Percentiles rank a stretch among this genome's conserved stretches.
Conservation (phyloP, 2,113 vertebrate genomes). For the Ellobius talpinus region DNA sequence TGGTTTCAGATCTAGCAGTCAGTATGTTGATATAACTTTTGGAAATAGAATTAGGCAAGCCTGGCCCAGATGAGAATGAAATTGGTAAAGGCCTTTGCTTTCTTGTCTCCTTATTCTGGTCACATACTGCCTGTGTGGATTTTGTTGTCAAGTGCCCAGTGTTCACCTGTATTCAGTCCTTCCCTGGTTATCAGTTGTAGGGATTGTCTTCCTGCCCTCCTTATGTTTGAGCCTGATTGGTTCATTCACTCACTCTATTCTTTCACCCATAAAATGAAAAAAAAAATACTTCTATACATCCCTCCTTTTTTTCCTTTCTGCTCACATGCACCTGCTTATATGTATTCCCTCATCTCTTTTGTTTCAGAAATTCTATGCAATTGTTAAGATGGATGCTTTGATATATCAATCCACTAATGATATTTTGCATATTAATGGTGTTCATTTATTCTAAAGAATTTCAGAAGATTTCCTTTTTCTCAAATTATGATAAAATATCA, state of each 20-base stretch:
- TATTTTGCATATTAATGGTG: neutral
- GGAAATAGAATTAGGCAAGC: neutral
- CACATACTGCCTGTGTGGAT: neutral
- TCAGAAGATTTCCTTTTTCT: neutral
- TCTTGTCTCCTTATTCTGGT: neutral
- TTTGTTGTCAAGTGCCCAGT: neutral
- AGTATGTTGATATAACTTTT: constrained; percentile 12
- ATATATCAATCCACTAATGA: neutral
- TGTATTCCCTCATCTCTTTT: neutral
- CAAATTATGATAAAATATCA: neutral
- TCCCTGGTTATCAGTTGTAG: neutral
- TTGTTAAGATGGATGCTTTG: neutral
- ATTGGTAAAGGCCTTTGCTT: neutral
- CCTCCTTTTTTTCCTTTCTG: neutral
- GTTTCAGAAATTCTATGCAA: neutral
- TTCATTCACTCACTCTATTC: neutral
- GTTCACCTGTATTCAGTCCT: neutral
- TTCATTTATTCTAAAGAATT: constrained; percentile 13
- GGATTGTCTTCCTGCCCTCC: neutral
- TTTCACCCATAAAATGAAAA: neutral
- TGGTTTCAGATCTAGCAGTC: neutral
- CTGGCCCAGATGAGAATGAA: neutral
- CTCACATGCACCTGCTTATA: neutral
- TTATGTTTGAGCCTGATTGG: neutral
- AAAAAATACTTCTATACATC: neutral